These are phyloP conservation scores for Heliothis virescens DNA, from an alignment of 1,140 invertebrate genomes.

Conservation along the genomic window DNA sequence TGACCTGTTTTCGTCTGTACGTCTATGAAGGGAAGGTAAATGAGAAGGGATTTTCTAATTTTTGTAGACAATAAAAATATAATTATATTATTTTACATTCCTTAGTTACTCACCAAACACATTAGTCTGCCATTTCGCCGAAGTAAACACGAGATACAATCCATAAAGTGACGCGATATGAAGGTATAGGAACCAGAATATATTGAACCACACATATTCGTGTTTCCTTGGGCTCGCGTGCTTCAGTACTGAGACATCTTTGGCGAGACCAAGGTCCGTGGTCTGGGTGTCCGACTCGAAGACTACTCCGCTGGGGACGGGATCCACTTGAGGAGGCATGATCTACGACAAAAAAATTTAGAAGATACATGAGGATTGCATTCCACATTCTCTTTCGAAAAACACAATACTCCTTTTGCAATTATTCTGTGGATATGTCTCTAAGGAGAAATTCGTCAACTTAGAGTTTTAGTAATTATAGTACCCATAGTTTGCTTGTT, in stretches of 20 bases:
- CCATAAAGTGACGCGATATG: slow-evolving; percentile 93
- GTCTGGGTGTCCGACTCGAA: slow-evolving; percentile 87
- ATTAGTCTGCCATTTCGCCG: slow-evolving; percentile 89
- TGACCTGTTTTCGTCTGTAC: too few relatives aligned
- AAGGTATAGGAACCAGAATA: slow-evolving; percentile 90
- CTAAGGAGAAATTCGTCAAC: too few relatives aligned
- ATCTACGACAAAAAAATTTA: slow-evolving; percentile 59
- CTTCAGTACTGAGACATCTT: slow-evolving; percentile 71
- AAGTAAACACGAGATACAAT: slow-evolving; percentile 89
- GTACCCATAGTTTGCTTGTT: too few relatives aligned
- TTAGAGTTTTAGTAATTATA: too few relatives aligned
- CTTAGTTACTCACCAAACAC: slow-evolving; percentile 88
- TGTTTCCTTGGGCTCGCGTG: slow-evolving; percentile 80
- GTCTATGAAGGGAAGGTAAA: too few relatives aligned
- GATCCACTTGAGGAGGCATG: slow-evolving; percentile 88
- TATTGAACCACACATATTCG: slow-evolving; percentile 94
- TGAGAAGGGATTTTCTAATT: too few relatives aligned
- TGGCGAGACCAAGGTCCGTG: slow-evolving; percentile 73
- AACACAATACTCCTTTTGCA: too few relatives aligned
- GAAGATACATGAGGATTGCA: too few relatives aligned
- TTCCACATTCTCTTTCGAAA: too few relatives aligned
- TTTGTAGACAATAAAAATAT: too few relatives aligned
- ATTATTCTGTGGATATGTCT: too few relatives aligned
- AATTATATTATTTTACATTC: too few relatives aligned
- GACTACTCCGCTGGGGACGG: slow-evolving; percentile 86